Conservation (phyloP, 2,888 invertebrate genomes). For the Pegoplata infirma region DNA sequence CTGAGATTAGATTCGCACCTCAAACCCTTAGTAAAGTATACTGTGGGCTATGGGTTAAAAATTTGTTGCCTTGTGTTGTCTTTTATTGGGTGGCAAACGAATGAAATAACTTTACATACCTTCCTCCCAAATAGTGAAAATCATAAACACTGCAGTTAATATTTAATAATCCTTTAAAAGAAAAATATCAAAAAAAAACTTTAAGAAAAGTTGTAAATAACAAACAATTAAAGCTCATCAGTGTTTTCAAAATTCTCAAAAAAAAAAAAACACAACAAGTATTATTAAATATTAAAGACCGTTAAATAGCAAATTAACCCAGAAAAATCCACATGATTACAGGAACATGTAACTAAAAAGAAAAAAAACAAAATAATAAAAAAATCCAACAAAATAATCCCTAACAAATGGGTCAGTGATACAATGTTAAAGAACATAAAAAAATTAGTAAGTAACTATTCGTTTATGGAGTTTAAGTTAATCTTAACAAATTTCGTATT, state of each 20-base stretch:
- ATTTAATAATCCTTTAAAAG: neutral
- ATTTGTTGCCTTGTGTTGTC: no score
- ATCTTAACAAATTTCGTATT: neutral
- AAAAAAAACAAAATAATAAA: neutral
- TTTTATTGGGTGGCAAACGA: no score
- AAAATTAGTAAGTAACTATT: conserved; percentile 30
- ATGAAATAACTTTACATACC: no score
- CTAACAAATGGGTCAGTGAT: conserved; percentile 43
- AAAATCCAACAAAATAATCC: no score
- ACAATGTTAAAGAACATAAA: conserved; percentile 19
- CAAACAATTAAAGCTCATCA: conserved; percentile 26
- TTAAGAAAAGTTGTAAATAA: conserved; percentile 13
- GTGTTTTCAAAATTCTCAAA: neutral
- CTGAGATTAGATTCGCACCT: no score
- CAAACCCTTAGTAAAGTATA: no score
- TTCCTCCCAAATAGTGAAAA: no score
- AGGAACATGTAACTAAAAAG: neutral
- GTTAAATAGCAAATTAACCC: neutral
- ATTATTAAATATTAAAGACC: no score
- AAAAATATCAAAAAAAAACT: neutral
- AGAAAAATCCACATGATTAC: neutral
- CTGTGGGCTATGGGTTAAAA: no score
- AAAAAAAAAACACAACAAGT: neutral
- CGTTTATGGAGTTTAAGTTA: conserved; percentile 30
- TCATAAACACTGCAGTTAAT: neutral